Conservation (phyloP, 1,140 invertebrate species). For the Ditylenchus dipsaci region DNA sequence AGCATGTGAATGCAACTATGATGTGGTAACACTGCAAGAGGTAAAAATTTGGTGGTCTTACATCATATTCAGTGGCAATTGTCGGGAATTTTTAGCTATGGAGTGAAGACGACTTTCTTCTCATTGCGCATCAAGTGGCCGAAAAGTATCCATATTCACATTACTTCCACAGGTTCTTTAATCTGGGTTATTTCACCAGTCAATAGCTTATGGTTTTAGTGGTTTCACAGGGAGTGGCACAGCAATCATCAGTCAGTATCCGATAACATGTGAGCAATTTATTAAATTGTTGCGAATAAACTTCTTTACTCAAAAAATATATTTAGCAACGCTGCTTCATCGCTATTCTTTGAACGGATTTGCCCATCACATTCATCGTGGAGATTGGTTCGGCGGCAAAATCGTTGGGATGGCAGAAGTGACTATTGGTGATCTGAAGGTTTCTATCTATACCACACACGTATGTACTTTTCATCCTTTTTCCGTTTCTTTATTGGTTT, state of each 20-base stretch:
- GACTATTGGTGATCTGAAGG: constrained; percentile 65
- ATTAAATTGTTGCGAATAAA: too few relatives aligned
- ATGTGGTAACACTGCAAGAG: constrained; percentile 86
- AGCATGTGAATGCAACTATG: constrained; percentile 63
- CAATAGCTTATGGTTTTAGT: constrained; percentile 57
- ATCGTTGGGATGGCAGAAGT: constrained; percentile 83
- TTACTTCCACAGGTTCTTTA: constrained; percentile 73
- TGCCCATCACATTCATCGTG: constrained; percentile 85
- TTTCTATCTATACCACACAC: constrained; percentile 86
- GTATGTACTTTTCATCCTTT: constrained; percentile 64
- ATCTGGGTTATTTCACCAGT: background rate
- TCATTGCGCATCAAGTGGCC: constrained; percentile 37
- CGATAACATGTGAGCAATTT: constrained; percentile 81
- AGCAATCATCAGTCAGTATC: constrained; percentile 79
- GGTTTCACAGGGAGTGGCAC: constrained; percentile 84
- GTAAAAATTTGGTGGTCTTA: too few relatives aligned
- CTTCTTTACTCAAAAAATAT: constrained; percentile 76
- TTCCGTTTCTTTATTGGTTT: constrained; percentile 12
- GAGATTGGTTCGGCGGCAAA: constrained; percentile 97
- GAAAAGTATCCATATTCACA: constrained; percentile 71
- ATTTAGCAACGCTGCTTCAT: constrained; percentile 77
- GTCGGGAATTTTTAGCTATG: constrained; percentile 68
- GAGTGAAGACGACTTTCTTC: constrained; percentile 72
- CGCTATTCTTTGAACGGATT: constrained; percentile 92
- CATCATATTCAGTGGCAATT: too few relatives aligned